Conservation (phyloP, 2,797 vertebrate species). For the Steatocranus sp. region DNA sequence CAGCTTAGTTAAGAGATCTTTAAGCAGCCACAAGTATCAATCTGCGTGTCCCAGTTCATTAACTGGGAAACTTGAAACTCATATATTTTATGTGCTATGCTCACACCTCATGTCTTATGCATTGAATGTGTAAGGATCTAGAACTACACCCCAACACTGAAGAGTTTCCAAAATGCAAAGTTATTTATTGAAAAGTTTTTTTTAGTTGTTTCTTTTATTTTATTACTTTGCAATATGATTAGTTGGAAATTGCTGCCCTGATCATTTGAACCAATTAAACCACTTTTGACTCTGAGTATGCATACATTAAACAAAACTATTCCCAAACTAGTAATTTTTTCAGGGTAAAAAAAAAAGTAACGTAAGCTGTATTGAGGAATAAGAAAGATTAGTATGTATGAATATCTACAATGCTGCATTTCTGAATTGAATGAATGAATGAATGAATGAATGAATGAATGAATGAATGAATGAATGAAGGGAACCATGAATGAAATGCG, state of each 20-base stretch:
- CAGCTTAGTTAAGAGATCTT: not conserved
- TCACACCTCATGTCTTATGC: not conserved
- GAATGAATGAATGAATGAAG: not conserved
- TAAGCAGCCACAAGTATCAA: not conserved
- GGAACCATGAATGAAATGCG: not conserved
- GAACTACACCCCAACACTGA: not conserved
- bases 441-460: not conserved
- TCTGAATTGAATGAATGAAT: not conserved
- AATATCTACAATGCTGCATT: not conserved
- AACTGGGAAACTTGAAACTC: not conserved
- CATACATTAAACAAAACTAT: not conserved
- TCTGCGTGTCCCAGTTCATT: not conserved
- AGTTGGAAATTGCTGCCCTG: not conserved
- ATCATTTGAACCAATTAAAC: not conserved
- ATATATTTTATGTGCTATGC: not conserved
- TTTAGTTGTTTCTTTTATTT: rapidly evolving
- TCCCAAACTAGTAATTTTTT: not conserved
- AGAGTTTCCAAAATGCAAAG: not conserved
- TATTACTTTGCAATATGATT: not conserved
- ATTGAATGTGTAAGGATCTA: not conserved
- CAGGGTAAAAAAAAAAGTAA: not conserved
- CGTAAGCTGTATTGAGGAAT: not conserved
- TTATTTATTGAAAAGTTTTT: not conserved
- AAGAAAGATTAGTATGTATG: not conserved
- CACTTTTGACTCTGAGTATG: not conserved